Evolutionary conservation across 1,140 invertebrate species (phyloP), one percentile per base, ranked within the genome.

Genomic region (Apis florea): DNA sequence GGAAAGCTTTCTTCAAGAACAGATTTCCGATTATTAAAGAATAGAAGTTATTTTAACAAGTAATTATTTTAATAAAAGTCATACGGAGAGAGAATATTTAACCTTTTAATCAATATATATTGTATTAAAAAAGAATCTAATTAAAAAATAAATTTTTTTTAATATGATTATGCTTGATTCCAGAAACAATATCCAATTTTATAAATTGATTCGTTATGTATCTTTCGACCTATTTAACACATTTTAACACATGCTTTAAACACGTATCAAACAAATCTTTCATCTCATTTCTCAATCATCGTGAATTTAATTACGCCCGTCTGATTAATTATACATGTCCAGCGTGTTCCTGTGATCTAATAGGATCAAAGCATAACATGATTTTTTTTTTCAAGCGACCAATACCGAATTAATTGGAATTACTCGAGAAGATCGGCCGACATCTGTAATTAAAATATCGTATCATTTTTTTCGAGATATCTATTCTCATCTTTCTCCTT

Each of bases 391-490:
- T 15, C 26, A 69, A 8, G 17, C 19, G 61, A 31, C 56, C 69
- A 63, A 73, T 80, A 73, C 70, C 26, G 70, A 73, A 80, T 73
- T 80, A 80, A 80, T 80, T 80, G 69, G 58, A 80, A 73, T 80
- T 70, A 73, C 70, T 79, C 53, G 67, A 61, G 51, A 1, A 79
- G 26, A n/a, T 64, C 31, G 78, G 51, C 24, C 78, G 69, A 61
- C 47, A 79, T 73, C 70, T 80, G 78, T 70, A 73, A 80, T 80
- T 80, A 73, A 80, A 80, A 73, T 80, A 73, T 80, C 26, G 15
- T n/a, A 21, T 79, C 53, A n/a, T 47, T 58, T 61, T 63, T 72
- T 72, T 79, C 56, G 63, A 63, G 58, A 77, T 77, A 58, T 24
- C 9, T 6, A n/a, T 9, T 21, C 17, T 21, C 4, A 6, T 19